Base-by-base conservation (phyloP, 2,797 vertebrate genomes). In the Dromococcyx pavoninus region DNA sequence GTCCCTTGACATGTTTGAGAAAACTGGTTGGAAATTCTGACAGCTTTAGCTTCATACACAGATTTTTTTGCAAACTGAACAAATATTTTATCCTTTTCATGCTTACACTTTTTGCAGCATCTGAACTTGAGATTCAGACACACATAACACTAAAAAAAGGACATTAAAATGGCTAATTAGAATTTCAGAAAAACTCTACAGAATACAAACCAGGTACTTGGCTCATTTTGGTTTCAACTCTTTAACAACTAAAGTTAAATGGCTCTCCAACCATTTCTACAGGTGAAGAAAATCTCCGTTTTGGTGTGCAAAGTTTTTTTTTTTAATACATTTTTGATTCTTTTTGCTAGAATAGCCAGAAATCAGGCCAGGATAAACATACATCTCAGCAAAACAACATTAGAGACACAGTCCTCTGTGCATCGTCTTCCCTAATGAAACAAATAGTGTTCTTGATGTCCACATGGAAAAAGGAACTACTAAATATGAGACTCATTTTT, bases 401-500 rank as follows among this genome's bases (percentile, higher is more conserved):
- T 11, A 43, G 19, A 76, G 17, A 58, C 3, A 12, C 4, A 13
- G 18, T 1, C 0, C 14, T 3, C 17, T 5, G 2, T 44, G 3
- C 60, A 83, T 18, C 11, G 4, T 43, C 27, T 77, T 35, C 6
- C 50, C 30, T 51, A 54, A 50, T 21, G 44, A 60, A 60, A 58
- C 2, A 67, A 41, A 50, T 5, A 81, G 1, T 32, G 48, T n/a
- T 7, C 11, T 9, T 37, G 16, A 25, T 56, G 22, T 62, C 9
- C 18, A 18, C 33, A 6, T 44, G 9, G 28, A 60, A 18, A 11
- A 54, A 35, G 17, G n/a, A 77, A 28, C 25, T 88, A 22, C 12
- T 78, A 14, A 77, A 80, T 12, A 37, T 33, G 14, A 44, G 13
- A 37, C 5, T 84, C 19, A 37, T 54, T 80, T 54, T 3, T 15